Evolutionary conservation across 2,113 vertebrate species (phyloP).

Genomic region (Atherinomorus stipes): DNA sequence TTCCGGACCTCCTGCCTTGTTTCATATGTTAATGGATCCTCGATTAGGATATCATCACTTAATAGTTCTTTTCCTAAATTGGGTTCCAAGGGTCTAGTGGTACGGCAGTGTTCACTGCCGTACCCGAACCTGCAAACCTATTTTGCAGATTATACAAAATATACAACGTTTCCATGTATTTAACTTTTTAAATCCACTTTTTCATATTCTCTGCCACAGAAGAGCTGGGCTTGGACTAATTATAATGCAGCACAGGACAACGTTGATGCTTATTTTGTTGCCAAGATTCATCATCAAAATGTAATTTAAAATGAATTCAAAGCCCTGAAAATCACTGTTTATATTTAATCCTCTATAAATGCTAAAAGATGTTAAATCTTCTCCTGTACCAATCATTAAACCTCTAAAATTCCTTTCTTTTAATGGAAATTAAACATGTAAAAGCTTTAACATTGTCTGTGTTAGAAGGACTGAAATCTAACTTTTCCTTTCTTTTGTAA

Average conservation of each 20-base stretch:
- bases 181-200: background rate
- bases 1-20: background rate
- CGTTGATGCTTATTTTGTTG: slow-evolving; percentile 5
- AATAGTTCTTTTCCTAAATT: slow-evolving; percentile 5
- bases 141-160: slow-evolving; percentile 1
- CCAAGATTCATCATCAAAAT: background rate
- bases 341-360: too few relatives aligned
- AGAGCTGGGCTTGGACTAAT: background rate
- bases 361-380: background rate
- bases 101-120: background rate
- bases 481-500: background rate
- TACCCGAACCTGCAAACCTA: too few relatives aligned
- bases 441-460: background rate
- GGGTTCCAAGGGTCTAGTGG: background rate
- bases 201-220: background rate
- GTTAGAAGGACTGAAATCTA: background rate
- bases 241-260: background rate
- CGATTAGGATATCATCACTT: slow-evolving; percentile 2
- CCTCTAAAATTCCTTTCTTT: background rate
- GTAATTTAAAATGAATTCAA: background rate
- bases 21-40: background rate
- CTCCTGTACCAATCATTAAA: background rate
- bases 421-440: background rate
- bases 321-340: background rate
- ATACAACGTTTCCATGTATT: background rate